Base-by-base conservation (phyloP, 2,797 vertebrate genomes). In the Gadopsis marmoratus region DNA sequence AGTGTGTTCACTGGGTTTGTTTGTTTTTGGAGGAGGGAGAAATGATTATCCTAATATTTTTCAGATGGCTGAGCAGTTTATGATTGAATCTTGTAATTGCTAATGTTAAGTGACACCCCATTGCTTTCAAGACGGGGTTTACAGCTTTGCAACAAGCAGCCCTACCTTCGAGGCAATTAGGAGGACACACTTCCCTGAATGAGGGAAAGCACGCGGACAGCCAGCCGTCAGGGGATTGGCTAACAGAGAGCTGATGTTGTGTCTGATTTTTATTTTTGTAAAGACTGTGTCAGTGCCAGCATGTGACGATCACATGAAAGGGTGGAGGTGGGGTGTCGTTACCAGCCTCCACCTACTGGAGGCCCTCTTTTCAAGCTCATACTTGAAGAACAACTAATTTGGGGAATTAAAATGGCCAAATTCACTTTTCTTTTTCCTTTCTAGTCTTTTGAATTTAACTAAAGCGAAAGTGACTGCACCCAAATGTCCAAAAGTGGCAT, bases 21-120 rank as follows among this genome's bases (percentile, higher is more conserved):
- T 90, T 89, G 76, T 81, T 85, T 79, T 78, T 56, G 13, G 17
- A 58, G 58, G 35, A 61, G 39, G 31, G 21, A 73, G 54, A 79
- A 71, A 81, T 43, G 1, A 81, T 81, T 74, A 63, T 72, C 68
- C 39, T 70, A 86, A 83, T 83, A 81, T 88, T 88, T 91, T 84
- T 92, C 89, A 91, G 88, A 86, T 83, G 86, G 79, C 73, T 92
- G 83, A 85, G 74, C 73, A 23, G 78, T 76, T 90, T 74, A 85
- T 90, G 85, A 90, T 81, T 87, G 72, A 87, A 83, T 88, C 71
- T 78, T 90, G 87, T 90, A 87, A 90, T 86, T 88, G 84, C 74
- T 85, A 47, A 91, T 90, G 79, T 87, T 85, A 88, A 86, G 82
- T 82, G 87, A 89, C 86, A 89, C 89, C 87, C 82, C 66, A 56